These are phyloP conservation scores for Diorhabda elongata DNA, from an alignment of 1,140 invertebrate species.

Conservation along the genomic window DNA sequence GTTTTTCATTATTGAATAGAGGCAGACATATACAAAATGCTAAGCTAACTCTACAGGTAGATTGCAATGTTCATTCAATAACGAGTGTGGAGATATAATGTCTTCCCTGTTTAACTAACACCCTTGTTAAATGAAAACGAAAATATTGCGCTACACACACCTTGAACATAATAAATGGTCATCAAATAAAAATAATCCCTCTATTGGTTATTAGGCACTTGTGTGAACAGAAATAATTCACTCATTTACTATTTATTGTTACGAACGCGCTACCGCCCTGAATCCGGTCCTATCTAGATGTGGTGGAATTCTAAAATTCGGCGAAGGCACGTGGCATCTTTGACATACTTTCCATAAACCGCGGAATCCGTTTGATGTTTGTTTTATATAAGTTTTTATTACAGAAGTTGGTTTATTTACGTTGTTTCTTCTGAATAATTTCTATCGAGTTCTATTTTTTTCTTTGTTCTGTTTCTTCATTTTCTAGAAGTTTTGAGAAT, in stretches of 20 bases:
- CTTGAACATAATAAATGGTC: constrained; percentile 16
- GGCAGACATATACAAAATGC: constrained; percentile 7
- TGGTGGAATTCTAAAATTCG: too few species aligned
- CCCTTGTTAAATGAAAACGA: constrained; percentile 12
- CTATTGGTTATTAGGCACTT: neutral
- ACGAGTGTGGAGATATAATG: neutral
- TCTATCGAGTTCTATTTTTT: too few species aligned
- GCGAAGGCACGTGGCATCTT: too few species aligned
- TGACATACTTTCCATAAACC: too few species aligned
- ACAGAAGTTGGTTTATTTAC: too few species aligned
- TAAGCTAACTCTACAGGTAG: neutral
- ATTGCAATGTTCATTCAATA: neutral
- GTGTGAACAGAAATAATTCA: constrained; percentile 7
- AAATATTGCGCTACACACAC: constrained; percentile 4
- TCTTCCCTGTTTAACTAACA: constrained; percentile 2
- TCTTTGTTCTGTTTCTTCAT: too few species aligned
- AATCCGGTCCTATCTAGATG: too few species aligned
- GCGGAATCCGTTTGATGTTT: too few species aligned
- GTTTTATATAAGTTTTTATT: too few species aligned
- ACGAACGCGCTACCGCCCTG: too few species aligned
- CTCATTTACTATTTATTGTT: neutral
- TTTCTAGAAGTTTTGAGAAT: too few species aligned
- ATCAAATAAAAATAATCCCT: constrained; percentile 12
- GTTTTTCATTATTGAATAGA: constrained; percentile 11
- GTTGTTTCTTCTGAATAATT: too few species aligned